Conservation (phyloP, 64 coral and sea anemone species). For the Trachythela sp. region DNA sequence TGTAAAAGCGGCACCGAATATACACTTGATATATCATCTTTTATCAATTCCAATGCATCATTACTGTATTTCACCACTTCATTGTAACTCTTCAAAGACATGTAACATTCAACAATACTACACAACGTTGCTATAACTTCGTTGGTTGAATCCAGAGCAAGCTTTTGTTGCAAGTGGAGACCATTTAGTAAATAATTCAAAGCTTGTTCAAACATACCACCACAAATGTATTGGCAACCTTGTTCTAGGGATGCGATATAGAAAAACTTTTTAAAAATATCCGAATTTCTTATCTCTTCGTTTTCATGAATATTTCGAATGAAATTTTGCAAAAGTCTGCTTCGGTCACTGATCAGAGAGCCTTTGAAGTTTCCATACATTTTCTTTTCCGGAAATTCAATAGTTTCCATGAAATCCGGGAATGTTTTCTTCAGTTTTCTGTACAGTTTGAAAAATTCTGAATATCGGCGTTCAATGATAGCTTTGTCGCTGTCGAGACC, state of each 20-base stretch:
- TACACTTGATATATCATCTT: constrained; percentile 42
- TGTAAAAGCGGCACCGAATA: constrained; percentile 79
- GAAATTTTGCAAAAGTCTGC: constrained; percentile 66
- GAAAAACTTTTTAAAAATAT: constrained; percentile 85
- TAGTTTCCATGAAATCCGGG: constrained; percentile 51
- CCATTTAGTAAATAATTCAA: constrained; percentile 74
- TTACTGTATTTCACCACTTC: constrained; percentile 75
- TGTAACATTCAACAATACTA: constrained; percentile 70
- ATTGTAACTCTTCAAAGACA: constrained; percentile 58
- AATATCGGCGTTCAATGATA: constrained; percentile 76
- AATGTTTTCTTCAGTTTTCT: constrained; percentile 76
- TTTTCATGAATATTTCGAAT: constrained; percentile 56
- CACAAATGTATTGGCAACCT: constrained; percentile 69
- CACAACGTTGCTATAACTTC: constrained; percentile 81
- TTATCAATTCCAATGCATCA: constrained; percentile 65
- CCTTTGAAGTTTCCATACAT: constrained; percentile 72
- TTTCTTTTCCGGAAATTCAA: constrained; percentile 79
- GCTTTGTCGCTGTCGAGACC: constrained; percentile 87
- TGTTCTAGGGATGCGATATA: constrained; percentile 66
- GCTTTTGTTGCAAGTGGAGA: constrained; percentile 87
- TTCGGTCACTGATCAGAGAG: constrained; percentile 53
- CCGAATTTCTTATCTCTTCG: constrained; percentile 44
- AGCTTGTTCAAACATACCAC: constrained; percentile 64
- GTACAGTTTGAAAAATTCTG: constrained; percentile 77
- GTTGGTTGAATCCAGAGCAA: constrained; percentile 55